phyloP scores from a whole-genome alignment of 2,113 vertebrate species.

The Heteronetta atricapilla region DNA sequence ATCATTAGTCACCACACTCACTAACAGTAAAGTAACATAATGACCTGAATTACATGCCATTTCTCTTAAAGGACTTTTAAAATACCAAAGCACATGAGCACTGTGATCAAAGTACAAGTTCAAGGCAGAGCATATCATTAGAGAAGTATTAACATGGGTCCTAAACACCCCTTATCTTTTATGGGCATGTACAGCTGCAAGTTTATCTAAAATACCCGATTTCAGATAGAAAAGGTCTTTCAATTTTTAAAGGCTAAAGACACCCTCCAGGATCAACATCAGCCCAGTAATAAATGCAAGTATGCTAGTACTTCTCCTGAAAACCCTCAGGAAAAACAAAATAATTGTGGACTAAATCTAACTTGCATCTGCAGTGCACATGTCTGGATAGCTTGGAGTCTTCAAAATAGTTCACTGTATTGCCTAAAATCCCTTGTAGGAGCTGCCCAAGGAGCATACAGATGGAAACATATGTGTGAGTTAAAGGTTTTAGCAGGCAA shows the following conservation, averaged over 20 bases:
- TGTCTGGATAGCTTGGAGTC: background rate
- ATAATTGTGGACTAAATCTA: background rate
- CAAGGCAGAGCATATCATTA: background rate
- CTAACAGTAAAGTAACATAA: background rate
- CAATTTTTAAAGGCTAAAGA: background rate
- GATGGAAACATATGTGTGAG: background rate
- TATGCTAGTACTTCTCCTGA: background rate
- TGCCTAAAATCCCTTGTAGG: background rate
- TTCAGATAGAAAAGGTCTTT: background rate
- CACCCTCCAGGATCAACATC: slow-evolving; percentile 21
- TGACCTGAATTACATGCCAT: background rate
- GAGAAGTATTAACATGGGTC: background rate
- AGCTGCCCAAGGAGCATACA: background rate
- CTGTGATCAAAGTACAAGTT: background rate
- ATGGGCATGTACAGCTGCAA: background rate
- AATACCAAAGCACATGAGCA: background rate
- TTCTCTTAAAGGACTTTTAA: background rate
- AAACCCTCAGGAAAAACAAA: background rate
- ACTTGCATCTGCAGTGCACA: slow-evolving; percentile 6
- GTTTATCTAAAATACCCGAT: slow-evolving; percentile 23
- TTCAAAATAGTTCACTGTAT: background rate
- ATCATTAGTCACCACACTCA: background rate
- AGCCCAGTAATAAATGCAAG: background rate
- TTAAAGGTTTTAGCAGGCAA: background rate
- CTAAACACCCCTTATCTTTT: background rate